These are phyloP conservation scores for Lepeophtheirus salmonis DNA, from an alignment of 1,140 invertebrate genomes.

Conservation along the genomic window DNA sequence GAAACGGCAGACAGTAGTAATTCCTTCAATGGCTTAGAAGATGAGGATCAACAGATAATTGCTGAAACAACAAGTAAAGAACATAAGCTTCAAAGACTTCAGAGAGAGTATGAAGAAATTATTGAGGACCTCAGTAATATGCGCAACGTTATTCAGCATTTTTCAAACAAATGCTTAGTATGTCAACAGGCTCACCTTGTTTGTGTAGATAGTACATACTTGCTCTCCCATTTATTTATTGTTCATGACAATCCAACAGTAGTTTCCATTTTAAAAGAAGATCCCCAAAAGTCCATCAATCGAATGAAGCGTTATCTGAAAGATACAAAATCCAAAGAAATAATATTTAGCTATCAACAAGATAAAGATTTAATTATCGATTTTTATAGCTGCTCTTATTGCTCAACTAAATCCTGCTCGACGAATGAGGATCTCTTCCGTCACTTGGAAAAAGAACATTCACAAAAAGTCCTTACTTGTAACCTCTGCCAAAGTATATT, in stretches of 20 bases:
- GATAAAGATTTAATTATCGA: neutral
- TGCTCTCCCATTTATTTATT: slow-evolving; percentile 12
- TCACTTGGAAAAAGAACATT: slow-evolving; percentile 4
- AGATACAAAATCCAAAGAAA: slow-evolving; percentile 6
- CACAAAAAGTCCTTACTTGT: slow-evolving; percentile 12
- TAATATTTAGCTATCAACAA: slow-evolving; percentile 10
- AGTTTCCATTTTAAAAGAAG: neutral
- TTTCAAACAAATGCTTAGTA: neutral
- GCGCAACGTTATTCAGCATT: neutral
- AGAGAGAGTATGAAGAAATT: neutral
- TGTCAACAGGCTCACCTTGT: slow-evolving; percentile 13
- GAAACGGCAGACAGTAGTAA: too few species aligned
- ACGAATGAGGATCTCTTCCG: slow-evolving; percentile 8
- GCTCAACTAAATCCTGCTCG: neutral
- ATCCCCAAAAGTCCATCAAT: slow-evolving; percentile 3
- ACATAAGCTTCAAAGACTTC: neutral
- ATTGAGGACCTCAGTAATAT: neutral
- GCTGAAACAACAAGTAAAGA: neutral
- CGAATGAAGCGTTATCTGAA: slow-evolving; percentile 12
- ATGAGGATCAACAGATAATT: neutral
- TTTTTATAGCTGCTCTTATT: slow-evolving; percentile 14
- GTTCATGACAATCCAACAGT: neutral
- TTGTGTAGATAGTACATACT: slow-evolving; percentile 3
- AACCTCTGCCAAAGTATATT: slow-evolving; percentile 15
- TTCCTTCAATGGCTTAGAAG: neutral